These are phyloP conservation scores for Eilema sororculum DNA, from an alignment of 2,888 invertebrate species.

Conservation along the genomic window DNA sequence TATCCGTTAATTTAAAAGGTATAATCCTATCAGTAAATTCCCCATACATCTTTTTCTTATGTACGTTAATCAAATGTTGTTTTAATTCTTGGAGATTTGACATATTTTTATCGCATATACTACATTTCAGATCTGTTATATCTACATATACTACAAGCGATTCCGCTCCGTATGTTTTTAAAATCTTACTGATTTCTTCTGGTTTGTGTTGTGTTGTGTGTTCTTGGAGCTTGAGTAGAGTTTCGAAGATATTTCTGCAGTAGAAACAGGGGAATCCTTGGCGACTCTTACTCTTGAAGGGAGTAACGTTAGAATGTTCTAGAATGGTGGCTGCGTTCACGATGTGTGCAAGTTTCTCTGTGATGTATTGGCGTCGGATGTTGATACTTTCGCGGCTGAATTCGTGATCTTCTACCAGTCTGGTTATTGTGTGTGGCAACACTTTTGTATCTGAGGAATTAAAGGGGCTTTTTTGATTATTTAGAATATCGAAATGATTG, in stretches of 20 bases:
- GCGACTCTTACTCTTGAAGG: constrained; percentile 71
- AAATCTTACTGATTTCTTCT: constrained; percentile 48
- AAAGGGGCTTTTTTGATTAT: background rate
- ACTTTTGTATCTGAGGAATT: constrained; percentile 60
- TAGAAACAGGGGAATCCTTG: constrained; percentile 77
- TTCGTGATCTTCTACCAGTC: constrained; percentile 47
- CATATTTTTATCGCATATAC: constrained; percentile 59
- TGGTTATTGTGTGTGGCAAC: constrained; percentile 57
- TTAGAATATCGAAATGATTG: too few relatives aligned
- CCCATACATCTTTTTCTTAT: constrained; percentile 65
- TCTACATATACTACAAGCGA: constrained; percentile 75
- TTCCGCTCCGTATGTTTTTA: constrained; percentile 68
- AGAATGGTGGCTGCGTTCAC: constrained; percentile 65
- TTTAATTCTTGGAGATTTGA: constrained; percentile 66
- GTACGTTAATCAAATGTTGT: constrained; percentile 64
- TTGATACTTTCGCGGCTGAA: constrained; percentile 15
- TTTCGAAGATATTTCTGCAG: constrained; percentile 67
- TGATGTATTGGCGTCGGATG: constrained; percentile 48
- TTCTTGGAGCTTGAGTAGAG: constrained; percentile 59
- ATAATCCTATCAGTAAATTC: constrained; percentile 71
- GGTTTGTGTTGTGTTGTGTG: constrained; percentile 63
- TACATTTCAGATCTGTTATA: constrained; percentile 68
- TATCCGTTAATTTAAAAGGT: constrained; percentile 67
- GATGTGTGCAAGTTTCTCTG: constrained; percentile 71
- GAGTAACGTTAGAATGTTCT: constrained; percentile 69